phyloP scores from a whole-genome alignment of 2,888 invertebrate genomes.

The Drosophila falleni region DNA sequence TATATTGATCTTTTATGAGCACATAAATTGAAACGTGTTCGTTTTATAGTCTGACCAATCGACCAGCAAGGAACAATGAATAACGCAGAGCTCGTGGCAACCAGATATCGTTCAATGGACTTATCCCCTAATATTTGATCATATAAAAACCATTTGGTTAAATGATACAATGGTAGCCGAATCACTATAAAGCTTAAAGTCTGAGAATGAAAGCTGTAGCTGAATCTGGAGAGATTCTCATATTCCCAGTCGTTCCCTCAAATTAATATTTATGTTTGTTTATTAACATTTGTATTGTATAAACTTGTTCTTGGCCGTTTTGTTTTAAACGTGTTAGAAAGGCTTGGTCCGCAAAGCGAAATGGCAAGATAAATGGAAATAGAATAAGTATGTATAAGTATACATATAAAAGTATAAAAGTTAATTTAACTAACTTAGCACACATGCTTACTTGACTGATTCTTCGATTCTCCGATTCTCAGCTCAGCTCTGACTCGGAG shows the following conservation, averaged over 20 bases:
- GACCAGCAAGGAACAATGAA: conserved; percentile 8
- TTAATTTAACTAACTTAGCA: conserved; percentile 50
- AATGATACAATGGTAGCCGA: conserved; percentile 20
- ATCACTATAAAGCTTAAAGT: background rate
- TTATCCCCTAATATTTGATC: conserved; percentile 37
- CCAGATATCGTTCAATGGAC: conserved; percentile 40
- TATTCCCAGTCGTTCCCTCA: conserved; percentile 72
- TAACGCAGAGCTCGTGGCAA: conserved; percentile 42
- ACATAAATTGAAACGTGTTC: conserved; percentile 71
- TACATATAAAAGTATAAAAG: conserved; percentile 25
- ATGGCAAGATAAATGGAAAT: conserved; percentile 72
- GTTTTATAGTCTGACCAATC: conserved; percentile 52
- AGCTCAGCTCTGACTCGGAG: conserved; percentile 50
- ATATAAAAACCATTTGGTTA: conserved; percentile 34
- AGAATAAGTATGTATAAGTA: conserved; percentile 29
- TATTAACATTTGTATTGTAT: conserved; percentile 78
- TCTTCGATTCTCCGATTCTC: conserved; percentile 28
- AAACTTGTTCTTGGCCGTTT: conserved; percentile 79
- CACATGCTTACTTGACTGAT: conserved; percentile 32
- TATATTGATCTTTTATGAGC: conserved; percentile 52
- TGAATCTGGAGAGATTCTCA: conserved; percentile 33
- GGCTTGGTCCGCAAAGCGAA: conserved; percentile 71
- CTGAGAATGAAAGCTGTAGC: conserved; percentile 1
- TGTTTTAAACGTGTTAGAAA: conserved; percentile 80
- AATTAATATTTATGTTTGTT: conserved; percentile 80